Conservation (phyloP, 2,797 vertebrate genomes). For the Cryptoprocta ferox region DNA sequence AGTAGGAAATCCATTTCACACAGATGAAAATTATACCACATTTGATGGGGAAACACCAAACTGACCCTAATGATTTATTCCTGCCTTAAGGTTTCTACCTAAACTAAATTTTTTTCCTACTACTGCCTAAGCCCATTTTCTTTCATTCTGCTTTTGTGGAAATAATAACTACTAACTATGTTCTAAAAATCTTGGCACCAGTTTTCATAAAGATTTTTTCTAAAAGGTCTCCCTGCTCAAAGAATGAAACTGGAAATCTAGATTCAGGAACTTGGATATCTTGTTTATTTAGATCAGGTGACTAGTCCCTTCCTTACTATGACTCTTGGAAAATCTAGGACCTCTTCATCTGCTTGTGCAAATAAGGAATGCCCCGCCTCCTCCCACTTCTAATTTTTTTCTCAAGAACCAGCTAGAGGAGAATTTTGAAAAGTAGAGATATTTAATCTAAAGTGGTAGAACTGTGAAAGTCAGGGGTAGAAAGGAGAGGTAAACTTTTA, state of each 20-base stretch:
- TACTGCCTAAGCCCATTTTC: background rate
- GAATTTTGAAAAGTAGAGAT: constrained; percentile 6
- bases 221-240: background rate
- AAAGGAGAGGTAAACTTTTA: background rate
- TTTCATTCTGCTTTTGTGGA: constrained; percentile 1
- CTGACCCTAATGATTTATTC: background rate
- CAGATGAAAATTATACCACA: background rate
- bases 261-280: background rate
- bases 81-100: background rate
- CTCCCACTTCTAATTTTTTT: background rate
- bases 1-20: background rate
- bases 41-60: background rate
- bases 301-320: background rate
- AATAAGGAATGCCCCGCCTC: background rate
- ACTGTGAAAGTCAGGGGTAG: background rate
- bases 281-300: constrained; percentile 22
- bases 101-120: background rate
- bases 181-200: background rate
- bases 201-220: constrained; percentile 26
- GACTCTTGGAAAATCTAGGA: background rate
- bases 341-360: constrained; percentile 10
- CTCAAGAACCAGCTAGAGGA: constrained; percentile 1
- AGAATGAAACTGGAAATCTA: background rate
- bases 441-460: background rate
- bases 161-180: background rate